Evolutionary conservation across 2,888 invertebrate species (phyloP), one percentile per base, ranked within the genome.

Genomic region (Hofmannophila pseudospretella): DNA sequence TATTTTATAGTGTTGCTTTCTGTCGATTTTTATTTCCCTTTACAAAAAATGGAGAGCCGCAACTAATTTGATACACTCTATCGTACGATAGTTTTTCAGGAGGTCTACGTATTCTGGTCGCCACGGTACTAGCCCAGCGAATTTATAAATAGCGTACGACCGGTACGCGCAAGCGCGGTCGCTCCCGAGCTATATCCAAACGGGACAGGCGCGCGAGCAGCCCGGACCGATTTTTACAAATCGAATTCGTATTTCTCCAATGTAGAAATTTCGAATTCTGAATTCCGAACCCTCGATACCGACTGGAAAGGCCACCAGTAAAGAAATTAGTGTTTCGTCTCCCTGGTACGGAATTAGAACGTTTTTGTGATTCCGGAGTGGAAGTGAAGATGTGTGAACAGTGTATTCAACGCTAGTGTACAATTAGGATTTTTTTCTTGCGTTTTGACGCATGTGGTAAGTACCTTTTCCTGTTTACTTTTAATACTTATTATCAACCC

Each of bases 341-440:
- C 40, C 32, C 25, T 39, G 32, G 35, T 45, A 50, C 45, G 53
- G 49, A 50, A 51, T 47, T 44, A 43, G 40, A 41, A 61, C 54
- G 34, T 14, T 45, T 52, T 41, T 9, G 36, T 39, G 41, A 40
- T 41, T 36, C 36, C 32, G 19, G 12, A 38, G 41, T 42, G 42
- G 51, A 60, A 51, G 78, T 75, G 73, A 72, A 65, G 62, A 82
- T 82, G 82, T 82, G 82, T 73, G 82, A 80, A 39, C 66, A 74
- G 74, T 82, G 82, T 52, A 62, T 72, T 33, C 79, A 77, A 47
- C 75, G 82, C 47, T 82, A 59, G 61, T 10, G 4, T 54, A 44
- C 35, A 43, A 43, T 48, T 51, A 69, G 69, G 67, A 70, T 61
- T 64, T 56, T 64, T 56, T 50, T 54, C 39, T 59, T 61, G 63